phyloP scores from a whole-genome alignment of 2,113 vertebrate species.

The Nannospalax galili region DNA sequence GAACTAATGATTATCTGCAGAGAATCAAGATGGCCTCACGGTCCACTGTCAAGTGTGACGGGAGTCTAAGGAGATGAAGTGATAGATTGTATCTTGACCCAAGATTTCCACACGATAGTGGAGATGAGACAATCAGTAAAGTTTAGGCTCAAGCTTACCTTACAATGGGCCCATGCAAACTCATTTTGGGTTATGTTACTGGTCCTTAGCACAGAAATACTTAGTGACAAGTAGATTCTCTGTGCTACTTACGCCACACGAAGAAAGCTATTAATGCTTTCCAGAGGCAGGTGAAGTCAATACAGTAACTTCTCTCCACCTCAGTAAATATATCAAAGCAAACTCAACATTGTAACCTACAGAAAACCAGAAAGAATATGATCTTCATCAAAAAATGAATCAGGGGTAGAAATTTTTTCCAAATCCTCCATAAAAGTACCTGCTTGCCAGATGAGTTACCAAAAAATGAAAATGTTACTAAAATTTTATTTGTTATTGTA shows the following conservation, averaged over 20 bases:
- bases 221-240: background rate
- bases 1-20: background rate
- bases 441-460: background rate
- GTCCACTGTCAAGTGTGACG: background rate
- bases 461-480: background rate
- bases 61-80: background rate
- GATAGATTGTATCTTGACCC: background rate
- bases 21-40: background rate
- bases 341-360: background rate
- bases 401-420: background rate
- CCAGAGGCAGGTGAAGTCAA: background rate
- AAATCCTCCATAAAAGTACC: background rate
- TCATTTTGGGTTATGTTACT: background rate
- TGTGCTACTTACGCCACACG: background rate
- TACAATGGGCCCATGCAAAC: background rate
- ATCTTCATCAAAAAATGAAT: background rate
- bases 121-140: background rate
- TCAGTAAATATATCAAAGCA: background rate
- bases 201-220: background rate
- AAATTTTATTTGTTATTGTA: background rate
- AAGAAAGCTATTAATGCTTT: background rate
- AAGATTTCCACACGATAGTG: background rate
- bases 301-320: background rate
- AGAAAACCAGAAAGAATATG: background rate
- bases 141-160: background rate